Base-by-base conservation (phyloP, 2,888 invertebrate genomes). In the Acanthococcus lagerstroemiae region DNA sequence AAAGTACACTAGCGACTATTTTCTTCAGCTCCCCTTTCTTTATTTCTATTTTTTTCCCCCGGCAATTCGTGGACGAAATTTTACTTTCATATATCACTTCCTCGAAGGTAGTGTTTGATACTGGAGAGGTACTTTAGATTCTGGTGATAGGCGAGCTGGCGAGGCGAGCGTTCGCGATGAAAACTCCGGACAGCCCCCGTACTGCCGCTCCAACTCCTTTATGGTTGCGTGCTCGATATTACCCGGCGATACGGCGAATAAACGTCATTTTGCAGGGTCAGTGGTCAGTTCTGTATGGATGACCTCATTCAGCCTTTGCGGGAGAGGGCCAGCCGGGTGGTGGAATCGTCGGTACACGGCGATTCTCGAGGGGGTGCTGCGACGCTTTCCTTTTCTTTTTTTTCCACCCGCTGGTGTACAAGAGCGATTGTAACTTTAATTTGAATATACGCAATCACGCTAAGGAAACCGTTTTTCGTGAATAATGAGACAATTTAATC, bases 401-500 rank as follows among this genome's bases (percentile, higher is more conserved):
- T 37, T 37, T 37, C 37, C 37, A 37, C 37, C 15, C 37, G 6
- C 37, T 9, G 7, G 7, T 15, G 15, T 15, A 37, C 7, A 9
- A 15, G 37, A 37, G 37, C 37, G 7, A 37, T 15, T 30, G 50
- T 50, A 52, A 61, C 21, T 61, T 50, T 52, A 61, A 61, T 61
- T 61, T 61, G 52, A 61, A 61, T n/a, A n/a, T 61, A 52, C 50
- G 50, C 19, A 61, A 61, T 61, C 61, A 61, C 61, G 61, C 61
- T 61, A 61, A 61, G 61, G 61, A 61, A 61, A 61, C 52, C 15
- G 30, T 26, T 61, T 50, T 24, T 46, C 27, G 61, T 61, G 61
- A 61, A 37, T 61, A 61, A 61, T 61, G 61, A 30, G 61, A 61
- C 61, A 61, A 52, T 61, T 61, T 61, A 61, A 61, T 61, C 27